Percentiles rank a stretch among this genome's conserved stretches.
These are phyloP conservation scores for Thecocarcelia acutangulata DNA, from an alignment of 2,888 invertebrate species.

Conservation along the genomic window DNA sequence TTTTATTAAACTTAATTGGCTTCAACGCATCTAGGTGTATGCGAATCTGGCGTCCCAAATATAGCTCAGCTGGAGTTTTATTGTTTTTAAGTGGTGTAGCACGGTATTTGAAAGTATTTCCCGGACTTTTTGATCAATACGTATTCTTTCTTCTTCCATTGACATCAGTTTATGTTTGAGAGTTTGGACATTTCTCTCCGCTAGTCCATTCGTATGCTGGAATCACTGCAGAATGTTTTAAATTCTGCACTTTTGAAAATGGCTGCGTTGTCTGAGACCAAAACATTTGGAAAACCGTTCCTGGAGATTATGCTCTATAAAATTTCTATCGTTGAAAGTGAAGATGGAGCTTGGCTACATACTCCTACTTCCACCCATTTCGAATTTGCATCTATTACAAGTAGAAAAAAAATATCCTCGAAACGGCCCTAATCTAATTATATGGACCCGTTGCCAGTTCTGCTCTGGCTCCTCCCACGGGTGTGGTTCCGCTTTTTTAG, in stretches of 20 bases:
- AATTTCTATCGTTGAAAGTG: conserved; percentile 50
- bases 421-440: too few species aligned
- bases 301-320: conserved; percentile 51
- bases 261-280: conserved; percentile 41
- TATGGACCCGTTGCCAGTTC: conserved; percentile 20
- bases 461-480: too few species aligned
- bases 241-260: conserved; percentile 60
- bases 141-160: neutral
- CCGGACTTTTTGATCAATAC: too few species aligned
- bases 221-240: neutral
- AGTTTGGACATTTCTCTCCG: neutral
- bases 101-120: neutral
- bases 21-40: neutral
- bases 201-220: neutral
- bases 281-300: conserved; percentile 12
- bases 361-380: conserved; percentile 53
- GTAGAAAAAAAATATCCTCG: conserved; percentile 5
- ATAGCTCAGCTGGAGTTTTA: neutral
- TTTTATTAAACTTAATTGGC: conserved; percentile 1
- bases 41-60: neutral
- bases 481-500: too few species aligned
- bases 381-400: conserved; percentile 34
- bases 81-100: neutral
- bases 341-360: neutral
- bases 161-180: neutral